Evolutionary conservation across 2,888 invertebrate genomes (phyloP).

Genomic region (Catocala sponsa): DNA sequence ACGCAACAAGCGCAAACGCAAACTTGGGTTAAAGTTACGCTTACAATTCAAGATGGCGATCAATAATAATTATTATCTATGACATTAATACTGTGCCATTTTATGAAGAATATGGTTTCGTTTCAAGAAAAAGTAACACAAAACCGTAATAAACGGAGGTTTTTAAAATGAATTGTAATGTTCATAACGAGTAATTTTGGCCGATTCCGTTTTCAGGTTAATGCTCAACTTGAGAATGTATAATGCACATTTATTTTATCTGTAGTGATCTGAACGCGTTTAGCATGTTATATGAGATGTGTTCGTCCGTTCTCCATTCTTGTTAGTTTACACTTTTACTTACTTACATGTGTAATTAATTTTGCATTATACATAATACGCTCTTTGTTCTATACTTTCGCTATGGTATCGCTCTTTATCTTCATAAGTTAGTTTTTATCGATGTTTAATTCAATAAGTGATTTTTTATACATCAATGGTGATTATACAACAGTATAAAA

Average conservation of each 20-base stretch:
- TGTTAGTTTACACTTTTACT: conserved; percentile 36
- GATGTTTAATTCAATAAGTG: neutral
- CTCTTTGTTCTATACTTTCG: conserved; percentile 22
- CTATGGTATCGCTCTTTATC: conserved; percentile 5
- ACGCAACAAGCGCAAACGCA: too few relatives aligned
- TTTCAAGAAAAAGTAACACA: conserved; percentile 52
- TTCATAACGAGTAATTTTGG: conserved; percentile 53
- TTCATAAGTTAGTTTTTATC: neutral
- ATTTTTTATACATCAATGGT: too few relatives aligned
- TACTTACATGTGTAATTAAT: neutral
- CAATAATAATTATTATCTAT: too few relatives aligned
- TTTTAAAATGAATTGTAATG: conserved; percentile 49
- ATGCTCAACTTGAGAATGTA: conserved; percentile 52
- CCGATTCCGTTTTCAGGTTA: conserved; percentile 59
- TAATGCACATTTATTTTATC: conserved; percentile 47
- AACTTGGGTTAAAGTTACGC: too few relatives aligned
- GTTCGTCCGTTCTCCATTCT: conserved; percentile 32
- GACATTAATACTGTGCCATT: conserved; percentile 25
- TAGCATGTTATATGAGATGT: conserved; percentile 20
- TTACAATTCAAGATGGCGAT: too few relatives aligned
- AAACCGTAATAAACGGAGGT: conserved; percentile 45
- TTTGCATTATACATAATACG: neutral
- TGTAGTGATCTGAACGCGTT: conserved; percentile 39
- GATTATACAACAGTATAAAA: too few relatives aligned
- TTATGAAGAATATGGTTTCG: conserved; percentile 48